Base-by-base conservation (phyloP, 1,140 invertebrate genomes). In the Bombus superbus region DNA sequence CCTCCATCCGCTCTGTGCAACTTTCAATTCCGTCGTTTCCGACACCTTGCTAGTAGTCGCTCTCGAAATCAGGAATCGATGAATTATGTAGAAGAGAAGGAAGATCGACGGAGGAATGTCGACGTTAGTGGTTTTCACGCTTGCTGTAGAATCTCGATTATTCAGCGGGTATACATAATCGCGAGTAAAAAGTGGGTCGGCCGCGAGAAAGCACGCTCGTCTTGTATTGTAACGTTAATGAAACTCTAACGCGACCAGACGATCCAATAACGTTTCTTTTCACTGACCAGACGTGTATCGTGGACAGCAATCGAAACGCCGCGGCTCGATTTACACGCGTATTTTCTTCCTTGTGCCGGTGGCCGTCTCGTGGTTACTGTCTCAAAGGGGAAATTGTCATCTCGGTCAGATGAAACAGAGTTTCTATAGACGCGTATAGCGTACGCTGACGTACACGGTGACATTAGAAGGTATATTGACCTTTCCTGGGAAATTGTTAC, bases 401-500 rank as follows among this genome's bases (percentile, higher is more conserved):
- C 40, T 53, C 2, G 73, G 44, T 59, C 22, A 38, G 35, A 22
- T 53, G 28, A 47, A 53, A 57, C 62, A 44, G 59, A 10, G 32
- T 75, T 83, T 64, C 57, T 74, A 53, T 53, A 2, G 18, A 53
- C 18, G n/a, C 13, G n/a, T 22, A 62, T 47, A 75, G 57, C 2
- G 13, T 25, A 42, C 25, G 11, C 28, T 25, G 10, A 22, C 2
- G 32, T 64, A 35, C 22, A 47, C 80, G 62, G 74, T 69, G 64
- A 69, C 47, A 71, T 71, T 76, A 40, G 75, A 59, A 78, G 35
- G 82, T 66, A 62, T 84, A 79, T 84, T 72, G 75, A 84, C 82
- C 75, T 79, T 59, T 76, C 35, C 32, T 2, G 10, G 74, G 47
- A 44, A 66, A 84, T 84, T 38, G 74, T 83, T 62, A 66, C 38